Base-by-base conservation (phyloP, 2,888 invertebrate species). In the Pheosia gnoma region DNA sequence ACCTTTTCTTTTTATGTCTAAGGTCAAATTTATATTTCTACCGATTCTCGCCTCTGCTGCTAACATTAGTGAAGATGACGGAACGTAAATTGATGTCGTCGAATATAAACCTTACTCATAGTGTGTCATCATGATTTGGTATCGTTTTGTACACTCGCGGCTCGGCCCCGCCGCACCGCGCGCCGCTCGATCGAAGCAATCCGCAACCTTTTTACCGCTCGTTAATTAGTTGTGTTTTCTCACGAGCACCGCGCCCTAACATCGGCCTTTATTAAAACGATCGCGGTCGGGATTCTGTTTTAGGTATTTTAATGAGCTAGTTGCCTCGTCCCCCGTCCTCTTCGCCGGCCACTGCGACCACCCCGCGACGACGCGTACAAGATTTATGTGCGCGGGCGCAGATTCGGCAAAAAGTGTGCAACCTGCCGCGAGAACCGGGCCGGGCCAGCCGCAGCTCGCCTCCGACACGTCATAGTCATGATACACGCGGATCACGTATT, bases 241-340 rank as follows among this genome's bases (percentile, higher is more conserved):
- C 90, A 88, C 89, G 88, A 80, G 68, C 67, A 10, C 25, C 56
- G 68, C 67, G 54, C 25, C 41, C 74, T 75, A 73, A 71, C 77
- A 66, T 75, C 75, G 70, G 64, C 66, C 69, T 77, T 75, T 79
- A 80, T 78, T 82, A 85, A 78, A 78, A 82, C 80, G 56, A 56
- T 53, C 75, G 78, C 79, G 74, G 62, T 70, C 74, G 75, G 72
- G 82, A 83, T 77, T 81, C 82, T 68, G 78, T 76, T 79, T 84
- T 83, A 87, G 88, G 88, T 83, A 90, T 91, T 90, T 90, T 90
- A 91, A 91, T 89, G 89, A 90, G 90, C 77, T 69, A 71, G 66
- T 77, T 72, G 66, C 65, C 62, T 62, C 67, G 65, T 68, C 65
- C 59, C 58, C 66, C 72, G 67, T 58, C 51, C 45, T 41, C 59